A percentile compares a stretch with the other conserved stretches of the same genome.
Conservation (phyloP, 92 coral and sea anemone species). For the Parazoanthus darwini region DNA sequence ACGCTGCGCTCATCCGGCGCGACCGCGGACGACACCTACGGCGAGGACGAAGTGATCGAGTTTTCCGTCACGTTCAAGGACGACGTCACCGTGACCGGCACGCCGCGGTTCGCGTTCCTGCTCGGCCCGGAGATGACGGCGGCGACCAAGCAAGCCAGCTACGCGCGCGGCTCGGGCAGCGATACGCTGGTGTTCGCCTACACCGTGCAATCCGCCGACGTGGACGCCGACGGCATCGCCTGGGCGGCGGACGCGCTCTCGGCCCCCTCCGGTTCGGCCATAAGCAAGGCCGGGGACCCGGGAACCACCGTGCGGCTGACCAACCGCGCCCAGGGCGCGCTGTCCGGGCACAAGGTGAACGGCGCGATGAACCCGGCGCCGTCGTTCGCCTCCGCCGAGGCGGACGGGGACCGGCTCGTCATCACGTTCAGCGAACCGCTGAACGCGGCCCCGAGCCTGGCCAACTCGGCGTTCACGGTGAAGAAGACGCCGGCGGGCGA, state of each 20-base stretch:
- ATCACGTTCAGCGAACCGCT: conserved; percentile 12
- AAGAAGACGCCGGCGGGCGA: conserved; percentile 14
- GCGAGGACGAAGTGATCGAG: conserved; percentile 16
- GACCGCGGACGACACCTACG: conserved; percentile 17
- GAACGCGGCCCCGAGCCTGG: conserved; percentile 18
- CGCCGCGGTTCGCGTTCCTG: conserved; percentile 13
- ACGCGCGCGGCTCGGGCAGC: conserved; percentile 19
- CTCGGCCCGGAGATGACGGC: conserved; percentile 18
- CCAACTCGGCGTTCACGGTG: conserved; percentile 17
- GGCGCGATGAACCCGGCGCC: conserved; percentile 18
- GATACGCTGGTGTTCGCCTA: conserved; percentile 15
- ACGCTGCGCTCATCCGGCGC: conserved; percentile 18
- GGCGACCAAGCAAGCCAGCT: conserved; percentile 17
- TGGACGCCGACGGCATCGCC: conserved; percentile 18
- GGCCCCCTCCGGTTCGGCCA: conserved; percentile 9
- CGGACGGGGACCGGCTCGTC: conserved; percentile 18
- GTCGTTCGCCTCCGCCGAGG: conserved; percentile 15
- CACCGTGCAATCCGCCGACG: conserved; percentile 17
- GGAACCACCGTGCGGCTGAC: conserved; percentile 1
- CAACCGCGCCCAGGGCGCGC: conserved; percentile 19
- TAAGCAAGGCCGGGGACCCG: conserved; percentile 17
- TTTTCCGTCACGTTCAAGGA: conserved; percentile 14
- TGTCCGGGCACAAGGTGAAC: conserved; percentile 16
- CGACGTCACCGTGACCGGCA: conserved; percentile 17
- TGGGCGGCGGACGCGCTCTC: conserved; percentile 18